Conservation (phyloP, 2,888 invertebrate species). For the Nezara viridula region DNA sequence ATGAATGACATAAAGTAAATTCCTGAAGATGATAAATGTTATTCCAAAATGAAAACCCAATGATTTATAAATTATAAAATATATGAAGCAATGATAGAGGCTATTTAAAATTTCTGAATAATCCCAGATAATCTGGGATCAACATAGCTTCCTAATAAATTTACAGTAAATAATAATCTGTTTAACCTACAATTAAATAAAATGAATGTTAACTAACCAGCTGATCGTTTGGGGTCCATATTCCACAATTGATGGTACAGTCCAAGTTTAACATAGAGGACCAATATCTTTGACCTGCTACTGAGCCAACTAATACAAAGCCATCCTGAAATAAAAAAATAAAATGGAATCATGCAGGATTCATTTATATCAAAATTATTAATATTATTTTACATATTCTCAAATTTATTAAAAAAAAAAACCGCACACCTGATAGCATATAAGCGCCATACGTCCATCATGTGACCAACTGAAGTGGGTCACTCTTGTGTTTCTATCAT, state of each 20-base stretch:
- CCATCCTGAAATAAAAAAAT: slow-evolving; percentile 81
- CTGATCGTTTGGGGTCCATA: slow-evolving; percentile 98
- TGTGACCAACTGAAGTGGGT: slow-evolving; percentile 99
- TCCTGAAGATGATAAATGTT: too few species aligned
- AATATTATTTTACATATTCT: neutral
- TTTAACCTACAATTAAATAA: neutral
- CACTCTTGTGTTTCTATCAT: slow-evolving; percentile 96
- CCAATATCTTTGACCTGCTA: slow-evolving; percentile 98
- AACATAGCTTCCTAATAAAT: too few species aligned
- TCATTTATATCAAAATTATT: neutral
- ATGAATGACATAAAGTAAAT: too few species aligned
- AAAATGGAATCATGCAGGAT: neutral
- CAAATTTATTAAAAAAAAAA: slow-evolving; percentile 27
- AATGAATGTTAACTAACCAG: slow-evolving; percentile 73
- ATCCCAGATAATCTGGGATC: too few species aligned
- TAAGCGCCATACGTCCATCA: slow-evolving; percentile 97
- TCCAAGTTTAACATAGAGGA: slow-evolving; percentile 96
- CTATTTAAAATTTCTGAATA: too few species aligned
- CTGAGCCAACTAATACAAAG: slow-evolving; percentile 97
- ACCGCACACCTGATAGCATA: slow-evolving; percentile 88
- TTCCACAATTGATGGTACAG: slow-evolving; percentile 94
- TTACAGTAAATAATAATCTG: neutral
- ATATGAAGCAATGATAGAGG: too few species aligned
- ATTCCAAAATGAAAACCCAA: too few species aligned
- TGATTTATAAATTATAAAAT: too few species aligned